Percentiles rank a stretch among this genome's conserved stretches.
Evolutionary conservation across 2,797 vertebrate species (phyloP).

Genomic region (Trematomus bernacchii): DNA sequence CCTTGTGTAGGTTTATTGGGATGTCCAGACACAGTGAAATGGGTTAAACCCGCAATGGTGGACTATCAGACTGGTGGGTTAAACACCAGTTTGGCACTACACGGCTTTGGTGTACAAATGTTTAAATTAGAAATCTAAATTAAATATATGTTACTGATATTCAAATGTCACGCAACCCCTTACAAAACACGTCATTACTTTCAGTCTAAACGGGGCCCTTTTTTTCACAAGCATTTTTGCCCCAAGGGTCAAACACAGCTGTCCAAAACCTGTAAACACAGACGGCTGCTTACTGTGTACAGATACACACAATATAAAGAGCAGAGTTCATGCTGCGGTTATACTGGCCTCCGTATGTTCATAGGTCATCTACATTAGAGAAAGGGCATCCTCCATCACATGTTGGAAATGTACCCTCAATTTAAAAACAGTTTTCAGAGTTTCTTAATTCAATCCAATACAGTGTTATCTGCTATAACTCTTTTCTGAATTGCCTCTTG

Average conservation of each 20-base stretch:
- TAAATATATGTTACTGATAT: background rate
- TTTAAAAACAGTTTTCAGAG: background rate
- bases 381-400: background rate
- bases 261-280: slow-evolving; percentile 26
- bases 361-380: background rate
- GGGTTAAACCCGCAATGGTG: background rate
- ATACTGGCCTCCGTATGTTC: background rate
- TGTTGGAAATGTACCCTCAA: background rate
- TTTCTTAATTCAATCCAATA: background rate
- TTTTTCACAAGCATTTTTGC: slow-evolving; percentile 1
- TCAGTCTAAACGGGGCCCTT: background rate
- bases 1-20: slow-evolving; percentile 23
- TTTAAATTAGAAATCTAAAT: background rate
- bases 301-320: slow-evolving; percentile 1
- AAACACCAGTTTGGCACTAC: background rate
- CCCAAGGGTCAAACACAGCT: slow-evolving; percentile 19
- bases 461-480: background rate
- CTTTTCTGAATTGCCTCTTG: slow-evolving; percentile 4
- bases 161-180: background rate
- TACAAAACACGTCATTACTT: background rate
- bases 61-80: background rate
- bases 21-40: background rate
- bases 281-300: background rate
- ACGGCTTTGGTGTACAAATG: background rate
- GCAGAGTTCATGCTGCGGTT: background rate